Evolutionary conservation across 1,140 invertebrate genomes (phyloP), one percentile per base, ranked within the genome.

Genomic region (Gonatopus flavifemur): DNA sequence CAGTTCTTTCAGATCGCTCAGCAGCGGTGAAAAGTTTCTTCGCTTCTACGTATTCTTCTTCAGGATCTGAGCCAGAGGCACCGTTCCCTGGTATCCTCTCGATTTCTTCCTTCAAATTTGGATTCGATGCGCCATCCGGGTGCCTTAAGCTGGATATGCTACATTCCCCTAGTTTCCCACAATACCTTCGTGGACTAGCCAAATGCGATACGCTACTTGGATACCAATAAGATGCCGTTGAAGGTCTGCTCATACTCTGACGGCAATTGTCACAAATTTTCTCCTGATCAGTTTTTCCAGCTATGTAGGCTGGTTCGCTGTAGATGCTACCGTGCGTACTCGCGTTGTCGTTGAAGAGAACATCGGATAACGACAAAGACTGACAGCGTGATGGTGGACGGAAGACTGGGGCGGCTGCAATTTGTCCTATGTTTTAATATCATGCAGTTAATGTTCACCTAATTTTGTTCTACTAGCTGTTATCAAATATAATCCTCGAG

Each of bases 41-140:
- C 12, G 75, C 76, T 30, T 85, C 83, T 30, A 80, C 71, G 62
- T 83, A 83, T 32, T 81, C 80, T 31, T 78, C 76, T 43, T 83
- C 78, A 45, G 82, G 74, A 70, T 84, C 79, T 55, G 82, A 80
- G 8, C 81, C 79, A 0, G 83, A 83, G 2, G 84, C 84, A 1
- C 88, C 87, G 56, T 86, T 89, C 4, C 86, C 84, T 0, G 87
- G 87, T 60, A 84, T 74, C 59, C 86, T 80, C 67, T 82, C 82
- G 49, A 76, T 76, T 77, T 88, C 88, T 74, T 85, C 86, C 31
- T 84, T 83, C 59, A 94, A 80, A 80, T 93, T 92, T 9, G 92
- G 90, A 83, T 94, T 92, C 3, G 92, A 95, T 20, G 92, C 90
- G 30, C 91, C 91, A 66, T 95, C 92, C 1, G 91, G 91, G 77